Percentiles rank a stretch among this genome's conserved stretches.
Conservation (phyloP, 2,113 vertebrate genomes). For the Dasyurus viverrinus region DNA sequence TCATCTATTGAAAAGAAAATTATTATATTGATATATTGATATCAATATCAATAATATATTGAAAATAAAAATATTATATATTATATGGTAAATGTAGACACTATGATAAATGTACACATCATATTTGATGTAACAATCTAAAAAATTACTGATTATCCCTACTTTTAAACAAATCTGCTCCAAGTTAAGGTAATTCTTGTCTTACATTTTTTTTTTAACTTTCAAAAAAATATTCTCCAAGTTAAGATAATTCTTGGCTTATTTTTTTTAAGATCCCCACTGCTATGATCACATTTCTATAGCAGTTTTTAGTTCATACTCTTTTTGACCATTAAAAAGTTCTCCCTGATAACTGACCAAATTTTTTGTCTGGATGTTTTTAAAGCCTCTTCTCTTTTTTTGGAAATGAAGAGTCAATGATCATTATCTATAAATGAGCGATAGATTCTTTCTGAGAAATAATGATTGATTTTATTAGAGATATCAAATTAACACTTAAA, state of each 20-base stretch:
- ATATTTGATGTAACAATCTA: no score
- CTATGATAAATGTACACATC: no score
- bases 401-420: slow-evolving; percentile 31
- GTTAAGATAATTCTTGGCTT: not conserved
- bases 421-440: slow-evolving; percentile 19
- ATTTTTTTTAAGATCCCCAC: not conserved
- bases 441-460: slow-evolving; percentile 42
- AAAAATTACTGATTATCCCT: not conserved
- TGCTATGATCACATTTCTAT: not conserved
- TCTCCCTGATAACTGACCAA: not conserved
- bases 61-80: no score
- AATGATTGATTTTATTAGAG: slow-evolving; percentile 47
- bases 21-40: no score
- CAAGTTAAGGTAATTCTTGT: not conserved
- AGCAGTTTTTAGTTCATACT: slow-evolving; percentile 20
- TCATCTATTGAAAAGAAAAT: not conserved
- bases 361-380: slow-evolving; percentile 25
- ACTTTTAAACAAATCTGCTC: not conserved
- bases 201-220: not conserved
- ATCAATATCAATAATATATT: no score
- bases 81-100: no score
- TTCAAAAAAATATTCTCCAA: not conserved
- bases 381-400: slow-evolving; percentile 2
- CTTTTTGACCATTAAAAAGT: not conserved
- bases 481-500: slow-evolving; percentile 56